These are phyloP conservation scores for Procambarus clarkii DNA, from an alignment of 1,140 invertebrate genomes.

Conservation along the genomic window DNA sequence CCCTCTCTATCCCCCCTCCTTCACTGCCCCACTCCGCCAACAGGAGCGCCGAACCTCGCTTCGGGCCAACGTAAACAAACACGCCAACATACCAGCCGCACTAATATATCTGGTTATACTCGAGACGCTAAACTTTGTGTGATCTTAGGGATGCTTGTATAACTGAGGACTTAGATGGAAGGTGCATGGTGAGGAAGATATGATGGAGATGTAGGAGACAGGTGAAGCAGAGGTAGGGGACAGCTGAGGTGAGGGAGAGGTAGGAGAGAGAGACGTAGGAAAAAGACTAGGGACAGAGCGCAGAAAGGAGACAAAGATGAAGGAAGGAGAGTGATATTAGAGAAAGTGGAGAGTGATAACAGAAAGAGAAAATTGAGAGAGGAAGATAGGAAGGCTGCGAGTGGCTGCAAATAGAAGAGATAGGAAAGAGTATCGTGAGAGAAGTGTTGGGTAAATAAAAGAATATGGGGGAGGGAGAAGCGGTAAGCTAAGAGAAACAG, in stretches of 20 bases:
- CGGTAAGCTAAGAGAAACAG: background rate
- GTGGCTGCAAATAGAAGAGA: background rate
- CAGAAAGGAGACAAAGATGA: background rate
- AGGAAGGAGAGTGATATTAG: background rate
- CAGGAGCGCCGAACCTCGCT: background rate
- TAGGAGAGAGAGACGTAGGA: background rate
- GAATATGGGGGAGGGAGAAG: background rate
- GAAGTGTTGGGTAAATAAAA: background rate
- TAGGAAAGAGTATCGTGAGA: background rate
- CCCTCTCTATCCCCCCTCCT: background rate
- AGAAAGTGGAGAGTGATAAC: background rate
- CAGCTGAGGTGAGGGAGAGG: background rate
- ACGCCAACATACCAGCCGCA: background rate
- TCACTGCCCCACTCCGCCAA: background rate
- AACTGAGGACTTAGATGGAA: background rate
- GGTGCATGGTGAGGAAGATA: background rate
- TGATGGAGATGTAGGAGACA: background rate
- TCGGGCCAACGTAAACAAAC: background rate
- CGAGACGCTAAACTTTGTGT: background rate
- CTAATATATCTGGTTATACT: conserved; percentile 15
- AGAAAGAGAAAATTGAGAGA: too few relatives aligned
- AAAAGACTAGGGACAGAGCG: background rate
- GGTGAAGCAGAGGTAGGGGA: background rate
- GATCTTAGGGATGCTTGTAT: background rate
- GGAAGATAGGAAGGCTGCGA: background rate